Evolutionary conservation across 2,888 invertebrate genomes (phyloP), one percentile per base, ranked within the genome.

Genomic region (Zaprionus obscuricornis): DNA sequence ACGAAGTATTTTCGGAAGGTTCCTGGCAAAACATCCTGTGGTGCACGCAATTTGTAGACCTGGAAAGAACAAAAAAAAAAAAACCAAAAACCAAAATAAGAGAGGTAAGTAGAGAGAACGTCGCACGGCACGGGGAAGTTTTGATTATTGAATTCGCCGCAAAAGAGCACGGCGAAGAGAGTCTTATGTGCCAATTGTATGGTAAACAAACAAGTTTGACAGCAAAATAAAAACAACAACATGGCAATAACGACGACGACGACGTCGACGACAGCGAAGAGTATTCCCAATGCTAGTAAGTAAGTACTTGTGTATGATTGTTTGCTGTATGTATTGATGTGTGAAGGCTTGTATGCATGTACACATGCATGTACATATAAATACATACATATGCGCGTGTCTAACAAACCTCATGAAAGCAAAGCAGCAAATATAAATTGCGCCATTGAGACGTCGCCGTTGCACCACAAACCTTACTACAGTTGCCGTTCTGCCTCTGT

Each of bases 1-100:
- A 96, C 93, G 31, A 98, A 94, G 85, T 95, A 96, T 76, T 95
- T 95, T 13, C 27, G 58, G 51, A 69, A 85, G 5, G 24, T 65
- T 26, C 62, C 66, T 29, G 86, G 76, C 34, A 85, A 52, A n/a
- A 85, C 51, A 7, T 79, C 71, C 55, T 70, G 60, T 17, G 81
- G 81, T n/a, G 65, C 46, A 24, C 66, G 74, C 16, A 82, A 34
- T 46, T 84, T 86, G 45, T 57, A 34, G 17, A 66, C 64, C 81
- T 82, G 24, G 8, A 51, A 39, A n/a, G n/a, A n/a, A 45, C 1
- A 10, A 27, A 22, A 13, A 10, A 8, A 6, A 29, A 7, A n/a
- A 34, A 6, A 33, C 1, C 14, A 13, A 70, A 6, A 6, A 2
- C 14, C 7, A 27, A 24, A 13, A 8, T 11, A 37, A 29, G 18